Evolutionary conservation across 2,888 invertebrate species (phyloP).

Genomic region (Anthrax anthrax): DNA sequence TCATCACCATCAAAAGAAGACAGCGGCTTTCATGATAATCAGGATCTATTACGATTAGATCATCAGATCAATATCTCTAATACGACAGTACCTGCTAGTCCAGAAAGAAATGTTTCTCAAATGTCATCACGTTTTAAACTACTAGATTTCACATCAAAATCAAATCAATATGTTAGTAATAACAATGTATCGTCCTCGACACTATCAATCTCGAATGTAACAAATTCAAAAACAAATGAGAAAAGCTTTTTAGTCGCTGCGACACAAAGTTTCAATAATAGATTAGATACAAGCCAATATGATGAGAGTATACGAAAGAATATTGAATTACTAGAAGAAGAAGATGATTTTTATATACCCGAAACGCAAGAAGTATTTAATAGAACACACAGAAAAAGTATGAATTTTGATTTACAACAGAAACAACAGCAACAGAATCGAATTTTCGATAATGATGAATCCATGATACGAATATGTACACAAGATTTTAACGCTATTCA

Average conservation of each 20-base stretch:
- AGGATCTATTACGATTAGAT: too few species aligned
- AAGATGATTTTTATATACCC: constrained; percentile 20
- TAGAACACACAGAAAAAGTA: not conserved
- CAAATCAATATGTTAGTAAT: not conserved
- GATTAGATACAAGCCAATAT: not conserved
- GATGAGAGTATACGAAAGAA: constrained; percentile 3
- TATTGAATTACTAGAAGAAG: constrained; percentile 10
- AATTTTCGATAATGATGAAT: not conserved
- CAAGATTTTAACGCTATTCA: constrained; percentile 17
- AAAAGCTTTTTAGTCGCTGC: too few species aligned
- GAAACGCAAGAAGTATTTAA: constrained; percentile 19
- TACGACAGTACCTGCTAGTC: not conserved
- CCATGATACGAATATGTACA: constrained; percentile 16
- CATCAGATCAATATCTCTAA: not conserved
- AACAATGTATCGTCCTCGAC: too few species aligned
- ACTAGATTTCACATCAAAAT: not conserved
- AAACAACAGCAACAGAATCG: not conserved
- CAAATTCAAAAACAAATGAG: not conserved
- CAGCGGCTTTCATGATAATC: not conserved
- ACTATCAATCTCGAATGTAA: not conserved
- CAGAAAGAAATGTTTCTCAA: not conserved
- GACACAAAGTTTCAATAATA: not conserved
- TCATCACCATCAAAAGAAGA: constrained; percentile 1
- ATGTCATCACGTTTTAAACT: not conserved
- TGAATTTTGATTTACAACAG: not conserved